Percentiles rank a stretch among this genome's conserved stretches.
These are phyloP conservation scores for Diploptera punctata DNA, from an alignment of 2,888 invertebrate genomes.

Conservation along the genomic window DNA sequence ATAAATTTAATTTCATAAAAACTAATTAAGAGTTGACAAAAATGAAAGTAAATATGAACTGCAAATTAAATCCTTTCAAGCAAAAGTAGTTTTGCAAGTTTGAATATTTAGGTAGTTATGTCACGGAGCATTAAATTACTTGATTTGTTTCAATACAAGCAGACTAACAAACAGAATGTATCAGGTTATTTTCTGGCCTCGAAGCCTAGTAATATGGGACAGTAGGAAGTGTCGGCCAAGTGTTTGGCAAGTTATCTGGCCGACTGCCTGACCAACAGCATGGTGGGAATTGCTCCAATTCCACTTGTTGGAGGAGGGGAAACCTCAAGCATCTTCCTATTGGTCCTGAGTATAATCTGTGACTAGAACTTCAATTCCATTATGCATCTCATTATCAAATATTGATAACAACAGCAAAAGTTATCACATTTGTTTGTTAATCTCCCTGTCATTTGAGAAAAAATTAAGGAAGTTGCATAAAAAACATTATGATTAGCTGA, in stretches of 20 bases:
- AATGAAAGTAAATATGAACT: too few species aligned
- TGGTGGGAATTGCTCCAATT: background rate
- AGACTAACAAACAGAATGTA: background rate
- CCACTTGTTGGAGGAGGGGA: background rate
- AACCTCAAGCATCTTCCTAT: background rate
- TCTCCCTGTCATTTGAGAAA: too few species aligned
- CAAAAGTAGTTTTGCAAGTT: too few species aligned
- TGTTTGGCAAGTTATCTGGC: background rate
- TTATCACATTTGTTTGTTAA: too few species aligned
- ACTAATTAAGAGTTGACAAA: too few species aligned
- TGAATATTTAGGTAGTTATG: too few species aligned
- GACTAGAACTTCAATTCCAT: background rate
- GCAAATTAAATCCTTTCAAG: too few species aligned
- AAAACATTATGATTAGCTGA: too few species aligned
- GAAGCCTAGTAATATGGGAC: conserved; percentile 5
- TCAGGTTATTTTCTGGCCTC: background rate
- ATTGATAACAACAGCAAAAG: too few species aligned
- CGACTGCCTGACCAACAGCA: background rate
- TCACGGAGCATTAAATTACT: background rate
- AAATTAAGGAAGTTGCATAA: too few species aligned
- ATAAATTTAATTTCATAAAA: too few species aligned
- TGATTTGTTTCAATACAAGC: background rate
- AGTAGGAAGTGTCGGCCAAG: background rate
- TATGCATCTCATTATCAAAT: too few species aligned
- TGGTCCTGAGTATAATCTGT: background rate